Conservation (phyloP, 37 sponge, comb jelly and placozoan genomes). For the Eunapius fragilis region DNA sequence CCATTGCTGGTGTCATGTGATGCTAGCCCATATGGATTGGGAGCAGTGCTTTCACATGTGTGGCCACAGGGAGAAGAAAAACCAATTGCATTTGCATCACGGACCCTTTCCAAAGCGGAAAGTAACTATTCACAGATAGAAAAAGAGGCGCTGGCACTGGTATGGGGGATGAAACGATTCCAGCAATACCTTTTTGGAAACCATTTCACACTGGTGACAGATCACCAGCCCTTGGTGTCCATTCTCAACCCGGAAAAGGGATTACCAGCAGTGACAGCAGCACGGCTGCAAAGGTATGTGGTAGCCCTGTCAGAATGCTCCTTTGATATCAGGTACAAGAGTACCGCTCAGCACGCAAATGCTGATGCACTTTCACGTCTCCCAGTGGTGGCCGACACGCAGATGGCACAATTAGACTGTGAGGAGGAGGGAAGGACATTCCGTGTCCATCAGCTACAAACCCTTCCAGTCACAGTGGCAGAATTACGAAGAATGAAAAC, state of each 20-base stretch:
- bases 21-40: constrained; percentile 15
- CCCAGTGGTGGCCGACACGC: neutral
- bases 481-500: constrained; percentile 6
- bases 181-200: constrained; percentile 27
- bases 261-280: constrained; percentile 22
- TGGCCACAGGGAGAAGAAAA: constrained; percentile 31
- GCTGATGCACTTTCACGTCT: constrained; percentile 64
- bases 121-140: constrained; percentile 35
- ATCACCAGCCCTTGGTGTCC: constrained; percentile 37
- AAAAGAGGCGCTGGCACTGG: constrained; percentile 38
- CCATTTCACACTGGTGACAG: constrained; percentile 11
- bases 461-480: constrained; percentile 25
- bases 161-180: constrained; percentile 26
- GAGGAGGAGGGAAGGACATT: too few relatives aligned
- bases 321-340: constrained; percentile 42
- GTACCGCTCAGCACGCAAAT: constrained; percentile 40
- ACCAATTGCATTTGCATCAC: constrained; percentile 45
- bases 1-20: neutral
- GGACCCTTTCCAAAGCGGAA: constrained; percentile 27
- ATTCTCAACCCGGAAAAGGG: constrained; percentile 6
- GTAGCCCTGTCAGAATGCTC: neutral
- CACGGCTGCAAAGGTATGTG: constrained; percentile 25
- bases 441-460: neutral
- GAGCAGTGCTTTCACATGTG: constrained; percentile 44
- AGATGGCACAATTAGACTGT: neutral